Conservation (phyloP, 1,140 invertebrate genomes). For the Drosophila cardini region DNA sequence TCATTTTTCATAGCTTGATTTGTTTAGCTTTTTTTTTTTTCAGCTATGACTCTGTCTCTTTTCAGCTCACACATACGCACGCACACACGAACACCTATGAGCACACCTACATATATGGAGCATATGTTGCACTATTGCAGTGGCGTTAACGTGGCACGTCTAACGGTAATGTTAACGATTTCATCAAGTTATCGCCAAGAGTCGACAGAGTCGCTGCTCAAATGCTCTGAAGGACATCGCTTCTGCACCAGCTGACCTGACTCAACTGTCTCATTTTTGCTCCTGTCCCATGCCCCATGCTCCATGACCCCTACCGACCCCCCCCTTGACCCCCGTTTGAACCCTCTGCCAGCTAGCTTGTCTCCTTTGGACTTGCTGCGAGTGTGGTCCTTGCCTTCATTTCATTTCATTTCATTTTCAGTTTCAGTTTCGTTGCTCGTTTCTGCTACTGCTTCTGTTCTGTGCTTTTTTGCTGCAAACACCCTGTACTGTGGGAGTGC, state of each 20-base stretch:
- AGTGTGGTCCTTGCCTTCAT: constrained; percentile 35
- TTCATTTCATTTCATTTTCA: constrained; percentile 26
- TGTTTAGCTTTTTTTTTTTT: constrained; percentile 7
- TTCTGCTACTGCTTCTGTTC: constrained; percentile 21
- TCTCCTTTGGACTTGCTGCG: background rate
- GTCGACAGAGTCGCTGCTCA: constrained; percentile 20
- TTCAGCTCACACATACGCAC: background rate
- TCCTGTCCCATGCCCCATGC: background rate
- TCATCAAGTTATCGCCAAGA: constrained; percentile 57
- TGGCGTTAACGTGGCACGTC: constrained; percentile 48
- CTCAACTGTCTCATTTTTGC: background rate
- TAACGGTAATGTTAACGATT: constrained; percentile 68
- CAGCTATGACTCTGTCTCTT: background rate
- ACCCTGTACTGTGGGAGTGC: background rate
- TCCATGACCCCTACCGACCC: background rate
- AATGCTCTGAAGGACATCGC: constrained; percentile 48
- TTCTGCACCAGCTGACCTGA: constrained; percentile 35
- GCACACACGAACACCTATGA: background rate
- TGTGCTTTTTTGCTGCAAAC: background rate
- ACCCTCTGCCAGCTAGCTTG: background rate
- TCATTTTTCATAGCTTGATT: constrained; percentile 43
- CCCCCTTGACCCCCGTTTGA: background rate
- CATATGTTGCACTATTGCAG: constrained; percentile 32
- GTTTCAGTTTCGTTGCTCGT: constrained; percentile 11
- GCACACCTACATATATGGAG: background rate